Conservation (phyloP, 2,113 vertebrate genomes). For the Gadus macrocephalus region DNA sequence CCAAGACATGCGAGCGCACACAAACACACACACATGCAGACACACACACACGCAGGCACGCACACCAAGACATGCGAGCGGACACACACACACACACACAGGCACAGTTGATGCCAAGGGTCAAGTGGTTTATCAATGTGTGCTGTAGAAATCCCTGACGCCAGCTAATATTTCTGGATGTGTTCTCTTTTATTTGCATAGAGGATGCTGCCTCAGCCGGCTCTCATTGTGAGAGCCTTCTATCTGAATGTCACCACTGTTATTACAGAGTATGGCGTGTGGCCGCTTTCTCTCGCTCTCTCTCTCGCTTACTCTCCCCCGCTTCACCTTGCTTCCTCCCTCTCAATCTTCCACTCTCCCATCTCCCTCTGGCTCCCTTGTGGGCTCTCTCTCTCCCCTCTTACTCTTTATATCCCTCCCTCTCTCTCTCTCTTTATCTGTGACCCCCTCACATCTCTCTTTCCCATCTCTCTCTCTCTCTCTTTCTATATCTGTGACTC, state of each 20-base stretch:
- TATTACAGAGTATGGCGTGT: slow-evolving; percentile 60
- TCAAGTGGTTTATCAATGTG: slow-evolving; percentile 61
- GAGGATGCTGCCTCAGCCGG: slow-evolving; percentile 56
- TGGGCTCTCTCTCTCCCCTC: slow-evolving; percentile 27
- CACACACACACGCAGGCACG: too few relatives aligned
- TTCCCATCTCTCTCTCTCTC: slow-evolving; percentile 19
- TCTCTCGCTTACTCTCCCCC: slow-evolving; percentile 20
- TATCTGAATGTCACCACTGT: slow-evolving; percentile 63
- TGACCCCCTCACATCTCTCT: not conserved
- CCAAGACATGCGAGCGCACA: too few relatives aligned
- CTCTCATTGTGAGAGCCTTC: slow-evolving; percentile 54
- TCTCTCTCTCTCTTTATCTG: slow-evolving; percentile 54
- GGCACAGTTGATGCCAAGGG: slow-evolving; percentile 50
- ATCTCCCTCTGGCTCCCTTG: slow-evolving; percentile 4
- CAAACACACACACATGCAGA: too few relatives aligned
- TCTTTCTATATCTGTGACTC: too few relatives aligned
- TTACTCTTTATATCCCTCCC: slow-evolving; percentile 21
- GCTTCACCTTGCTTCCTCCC: slow-evolving; percentile 22
- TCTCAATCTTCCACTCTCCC: slow-evolving; percentile 33
- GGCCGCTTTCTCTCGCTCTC: slow-evolving; percentile 34
- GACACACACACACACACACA: slow-evolving; percentile 27
- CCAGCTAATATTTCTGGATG: slow-evolving; percentile 75
- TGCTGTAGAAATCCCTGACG: slow-evolving; percentile 57
- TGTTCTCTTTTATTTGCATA: slow-evolving; percentile 61
- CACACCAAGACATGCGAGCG: slow-evolving; percentile 21